Base-by-base conservation (phyloP, 2,888 invertebrate genomes). In the Hartigia nigra region DNA sequence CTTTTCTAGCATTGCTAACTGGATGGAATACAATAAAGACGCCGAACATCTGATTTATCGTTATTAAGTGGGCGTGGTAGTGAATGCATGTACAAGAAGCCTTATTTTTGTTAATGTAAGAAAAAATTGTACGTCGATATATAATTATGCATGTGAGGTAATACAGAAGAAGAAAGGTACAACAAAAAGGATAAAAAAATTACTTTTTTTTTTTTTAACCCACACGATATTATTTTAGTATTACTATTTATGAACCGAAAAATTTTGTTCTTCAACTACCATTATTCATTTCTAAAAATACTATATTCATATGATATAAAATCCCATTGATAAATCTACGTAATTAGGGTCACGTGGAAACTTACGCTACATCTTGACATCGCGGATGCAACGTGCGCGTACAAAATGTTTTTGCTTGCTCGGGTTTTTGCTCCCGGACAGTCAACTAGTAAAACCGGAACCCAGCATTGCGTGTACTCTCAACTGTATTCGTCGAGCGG, bases 401-500 rank as follows among this genome's bases (percentile, higher is more conserved):
- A 55, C 23, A 9, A 55, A 23, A 55, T 55, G 55, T 55, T 55
- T 55, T 55, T 23, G 23, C 55, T 23, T 55, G 55, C 55, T 55
- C 55, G 55, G 55, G 55, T 72, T 72, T 72, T 72, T 72, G 72
- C 32, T 72, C 72, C 31, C 31, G 31, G 31, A 72, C 72, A 72
- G 72, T 34, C 72, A 72, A 72, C 72, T 72, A 31, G 72, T 72
- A 72, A 72, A 31, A 72, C 72, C 72, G 72, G 72, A 72, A 72
- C 72, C 72, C 14, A 31, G 4, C 72, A 23, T 23, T 34, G 31
- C 72, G 72, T 72, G 12, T 23, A 14, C 11, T 72, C 31, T 23
- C 55, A 55, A 55, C 55, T 55, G 55, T 55, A 55, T 55, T 55
- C 55, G 55, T 55, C 55, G 23, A 55, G 23, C 55, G 55, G 55